Conservation (phyloP, 1,140 invertebrate genomes). For the Hestina assimilis region DNA sequence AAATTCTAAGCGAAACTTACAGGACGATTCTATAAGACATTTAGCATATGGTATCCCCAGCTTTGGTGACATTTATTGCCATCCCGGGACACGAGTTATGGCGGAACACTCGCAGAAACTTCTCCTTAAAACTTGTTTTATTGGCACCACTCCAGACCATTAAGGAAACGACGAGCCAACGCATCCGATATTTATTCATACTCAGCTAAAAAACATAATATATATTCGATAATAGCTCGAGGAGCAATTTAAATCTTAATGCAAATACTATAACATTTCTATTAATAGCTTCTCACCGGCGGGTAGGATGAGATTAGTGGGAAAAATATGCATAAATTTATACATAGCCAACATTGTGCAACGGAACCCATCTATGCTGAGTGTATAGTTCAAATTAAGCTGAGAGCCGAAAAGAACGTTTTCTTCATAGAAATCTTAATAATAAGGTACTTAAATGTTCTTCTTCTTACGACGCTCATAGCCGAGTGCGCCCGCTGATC, state of each 20-base stretch:
- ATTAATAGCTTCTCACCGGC: not conserved
- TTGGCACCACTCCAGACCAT: conserved; percentile 63
- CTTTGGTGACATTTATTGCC: conserved; percentile 63
- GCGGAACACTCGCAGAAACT: conserved; percentile 48
- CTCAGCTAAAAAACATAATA: conserved; percentile 70
- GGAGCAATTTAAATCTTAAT: conserved; percentile 5
- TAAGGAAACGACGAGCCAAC: conserved; percentile 47
- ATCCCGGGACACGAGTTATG: conserved; percentile 54
- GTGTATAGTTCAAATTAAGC: too few species aligned
- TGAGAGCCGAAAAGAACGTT: too few species aligned
- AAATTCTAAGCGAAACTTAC: not conserved
- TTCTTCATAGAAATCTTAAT: too few species aligned
- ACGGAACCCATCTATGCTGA: too few species aligned
- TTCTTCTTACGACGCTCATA: too few species aligned
- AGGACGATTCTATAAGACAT: not conserved
- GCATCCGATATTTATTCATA: conserved; percentile 59
- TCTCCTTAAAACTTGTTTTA: conserved; percentile 60
- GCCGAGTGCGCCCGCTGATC: too few species aligned
- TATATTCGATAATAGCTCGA: conserved; percentile 54
- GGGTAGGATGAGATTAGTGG: too few species aligned
- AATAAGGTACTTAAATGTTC: too few species aligned
- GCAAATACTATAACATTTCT: conserved; percentile 1
- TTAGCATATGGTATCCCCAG: conserved; percentile 9
- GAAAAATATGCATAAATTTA: too few species aligned
- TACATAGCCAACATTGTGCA: too few species aligned